Evolutionary conservation across 2,113 vertebrate species (phyloP).

Genomic region (Thalassoma bifasciatum): DNA sequence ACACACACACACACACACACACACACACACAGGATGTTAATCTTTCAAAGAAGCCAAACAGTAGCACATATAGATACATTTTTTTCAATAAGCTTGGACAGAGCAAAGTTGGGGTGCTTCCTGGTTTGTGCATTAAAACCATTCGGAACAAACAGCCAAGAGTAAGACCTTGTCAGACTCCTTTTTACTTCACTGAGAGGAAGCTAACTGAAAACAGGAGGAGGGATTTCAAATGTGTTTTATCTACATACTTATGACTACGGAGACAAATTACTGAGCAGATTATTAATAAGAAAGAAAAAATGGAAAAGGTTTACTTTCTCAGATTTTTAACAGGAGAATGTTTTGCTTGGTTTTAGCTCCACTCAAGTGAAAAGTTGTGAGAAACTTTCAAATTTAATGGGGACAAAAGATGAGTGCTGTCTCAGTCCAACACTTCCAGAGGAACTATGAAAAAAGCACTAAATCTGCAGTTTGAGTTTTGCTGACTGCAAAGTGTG

Average conservation of each 20-base stretch:
- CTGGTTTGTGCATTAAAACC: conserved; percentile 31
- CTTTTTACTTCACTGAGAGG: neutral
- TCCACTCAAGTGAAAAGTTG: neutral
- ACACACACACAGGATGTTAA: too few relatives aligned
- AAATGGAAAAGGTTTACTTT: neutral
- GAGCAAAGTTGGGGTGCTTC: too few relatives aligned
- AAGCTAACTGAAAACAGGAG: neutral
- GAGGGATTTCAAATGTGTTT: conserved; percentile 8
- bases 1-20: too few relatives aligned
- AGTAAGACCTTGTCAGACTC: conserved; percentile 2
- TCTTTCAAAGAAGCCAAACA: too few relatives aligned
- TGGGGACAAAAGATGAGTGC: neutral
- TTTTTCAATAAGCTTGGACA: too few relatives aligned
- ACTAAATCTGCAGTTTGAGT: neutral
- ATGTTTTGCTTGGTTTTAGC: conserved; percentile 3
- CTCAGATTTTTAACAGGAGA: neutral
- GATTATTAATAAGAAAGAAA: neutral
- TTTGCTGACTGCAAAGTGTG: neutral
- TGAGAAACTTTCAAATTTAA: neutral
- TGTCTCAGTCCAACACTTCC: neutral
- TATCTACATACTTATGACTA: neutral
- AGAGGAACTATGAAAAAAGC: conserved; percentile 1
- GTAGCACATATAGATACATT: too few relatives aligned
- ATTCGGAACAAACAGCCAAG: conserved; percentile 13
- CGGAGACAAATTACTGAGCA: neutral